These are phyloP conservation scores for Dreissena rostriformis DNA, from an alignment of 1,140 invertebrate species.

Conservation along the genomic window DNA sequence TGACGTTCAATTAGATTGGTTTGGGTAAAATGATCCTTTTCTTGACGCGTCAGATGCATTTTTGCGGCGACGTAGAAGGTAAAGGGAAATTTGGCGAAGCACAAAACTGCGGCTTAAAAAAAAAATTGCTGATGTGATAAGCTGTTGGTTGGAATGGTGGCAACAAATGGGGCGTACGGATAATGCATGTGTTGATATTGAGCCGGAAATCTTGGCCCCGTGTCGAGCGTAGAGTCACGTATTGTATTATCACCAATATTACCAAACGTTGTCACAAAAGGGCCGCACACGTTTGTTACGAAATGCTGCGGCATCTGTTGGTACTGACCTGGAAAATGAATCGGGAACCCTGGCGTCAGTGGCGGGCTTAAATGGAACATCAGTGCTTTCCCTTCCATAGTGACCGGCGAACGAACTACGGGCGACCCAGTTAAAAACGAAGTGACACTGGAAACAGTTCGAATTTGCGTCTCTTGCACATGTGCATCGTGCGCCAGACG, in stretches of 20 bases:
- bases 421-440: conserved; percentile 71
- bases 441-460: conserved; percentile 73
- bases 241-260: conserved; percentile 27
- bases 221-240: conserved; percentile 42
- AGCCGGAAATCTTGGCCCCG: conserved; percentile 47
- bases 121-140: conserved; percentile 64
- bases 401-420: conserved; percentile 69
- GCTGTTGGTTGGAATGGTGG: conserved; percentile 58
- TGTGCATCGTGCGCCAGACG: background rate
- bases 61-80: conserved; percentile 56
- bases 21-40: no score
- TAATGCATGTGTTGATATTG: conserved; percentile 65
- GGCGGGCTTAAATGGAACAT: conserved; percentile 75
- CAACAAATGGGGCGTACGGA: conserved; percentile 67
- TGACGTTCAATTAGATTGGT: background rate
- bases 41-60: no score
- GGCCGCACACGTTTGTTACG: background rate
- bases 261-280: conserved; percentile 18
- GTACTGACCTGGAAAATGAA: conserved; percentile 20
- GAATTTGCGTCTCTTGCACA: conserved; percentile 69
- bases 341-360: conserved; percentile 64
- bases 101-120: conserved; percentile 67
- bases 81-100: conserved; percentile 64
- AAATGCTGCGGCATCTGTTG: no score
- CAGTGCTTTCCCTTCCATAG: conserved; percentile 61